Conservation (phyloP, 2,888 invertebrate species). For the Tolmerus cingulatus region DNA sequence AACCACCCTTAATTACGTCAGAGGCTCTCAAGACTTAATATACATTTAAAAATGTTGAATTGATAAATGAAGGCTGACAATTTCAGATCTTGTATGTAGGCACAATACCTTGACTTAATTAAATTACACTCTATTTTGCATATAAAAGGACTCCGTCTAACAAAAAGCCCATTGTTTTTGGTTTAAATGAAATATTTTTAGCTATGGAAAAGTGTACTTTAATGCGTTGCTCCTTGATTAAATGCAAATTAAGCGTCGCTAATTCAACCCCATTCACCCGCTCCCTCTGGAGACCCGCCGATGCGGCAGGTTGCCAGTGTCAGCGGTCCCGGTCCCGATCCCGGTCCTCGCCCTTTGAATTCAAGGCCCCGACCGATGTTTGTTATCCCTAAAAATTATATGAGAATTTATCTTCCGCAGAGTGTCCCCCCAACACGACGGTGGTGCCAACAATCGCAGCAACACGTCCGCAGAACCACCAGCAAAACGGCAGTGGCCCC, state of each 20-base stretch:
- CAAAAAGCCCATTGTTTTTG: not conserved
- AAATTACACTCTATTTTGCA: not conserved
- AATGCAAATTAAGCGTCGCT: not conserved
- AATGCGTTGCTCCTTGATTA: not conserved
- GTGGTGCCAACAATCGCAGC: slow-evolving; percentile 59
- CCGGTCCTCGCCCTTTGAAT: not conserved
- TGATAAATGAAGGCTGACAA: too few species aligned
- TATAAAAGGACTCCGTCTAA: not conserved
- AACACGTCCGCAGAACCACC: slow-evolving; percentile 53
- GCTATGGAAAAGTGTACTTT: not conserved
- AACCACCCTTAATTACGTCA: too few species aligned
- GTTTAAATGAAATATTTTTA: not conserved
- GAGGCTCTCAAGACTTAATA: too few species aligned
- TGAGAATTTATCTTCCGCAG: slow-evolving; percentile 54
- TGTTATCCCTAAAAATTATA: not conserved
- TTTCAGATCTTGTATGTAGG: not conserved
- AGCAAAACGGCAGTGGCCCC: slow-evolving; percentile 47
- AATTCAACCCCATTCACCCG: not conserved
- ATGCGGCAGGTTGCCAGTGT: not conserved
- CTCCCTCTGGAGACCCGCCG: not conserved
- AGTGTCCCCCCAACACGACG: slow-evolving; percentile 75
- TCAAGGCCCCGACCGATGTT: not conserved
- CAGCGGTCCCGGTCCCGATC: not conserved
- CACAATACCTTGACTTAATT: not conserved
- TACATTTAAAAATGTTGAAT: too few species aligned